Percentiles rank a stretch among this genome's conserved stretches.
These are phyloP conservation scores for Teleogryllus occipitalis DNA, from an alignment of 1,140 invertebrate genomes.

Conservation along the genomic window DNA sequence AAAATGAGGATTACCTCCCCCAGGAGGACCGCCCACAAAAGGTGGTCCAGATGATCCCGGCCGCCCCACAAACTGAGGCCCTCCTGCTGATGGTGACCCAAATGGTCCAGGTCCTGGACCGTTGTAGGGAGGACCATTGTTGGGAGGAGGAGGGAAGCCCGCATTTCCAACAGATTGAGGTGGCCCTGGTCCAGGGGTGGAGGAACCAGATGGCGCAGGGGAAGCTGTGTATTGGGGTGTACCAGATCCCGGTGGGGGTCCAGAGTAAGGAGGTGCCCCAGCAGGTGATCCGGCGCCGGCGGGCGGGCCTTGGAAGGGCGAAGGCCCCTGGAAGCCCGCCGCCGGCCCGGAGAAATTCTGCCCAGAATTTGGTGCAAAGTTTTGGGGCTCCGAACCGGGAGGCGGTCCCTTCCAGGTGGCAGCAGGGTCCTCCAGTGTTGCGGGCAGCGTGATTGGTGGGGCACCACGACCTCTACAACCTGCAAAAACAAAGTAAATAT, in stretches of 20 bases:
- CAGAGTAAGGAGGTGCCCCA: slow-evolving; percentile 49
- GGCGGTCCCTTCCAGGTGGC: slow-evolving; percentile 58
- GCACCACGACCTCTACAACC: slow-evolving; percentile 57
- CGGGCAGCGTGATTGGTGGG: slow-evolving; percentile 52
- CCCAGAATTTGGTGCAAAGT: slow-evolving; percentile 46
- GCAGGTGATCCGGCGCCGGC: slow-evolving; percentile 56
- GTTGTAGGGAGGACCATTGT: slow-evolving; percentile 54
- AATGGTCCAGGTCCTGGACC: slow-evolving; percentile 52
- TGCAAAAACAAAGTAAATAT: slow-evolving; percentile 31
- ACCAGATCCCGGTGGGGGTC: slow-evolving; percentile 56
- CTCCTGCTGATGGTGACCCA: slow-evolving; percentile 54
- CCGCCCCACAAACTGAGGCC: slow-evolving; percentile 51
- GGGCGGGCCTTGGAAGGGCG: slow-evolving; percentile 50
- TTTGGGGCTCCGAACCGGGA: slow-evolving; percentile 52
- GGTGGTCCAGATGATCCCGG: slow-evolving; percentile 60
- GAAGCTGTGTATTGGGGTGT: slow-evolving; percentile 67
- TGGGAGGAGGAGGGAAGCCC: slow-evolving; percentile 54
- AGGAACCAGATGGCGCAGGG: slow-evolving; percentile 64
- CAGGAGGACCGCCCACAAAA: slow-evolving; percentile 48
- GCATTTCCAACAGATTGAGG: slow-evolving; percentile 39
- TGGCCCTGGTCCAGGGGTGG: slow-evolving; percentile 57
- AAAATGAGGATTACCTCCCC: slow-evolving; percentile 54
- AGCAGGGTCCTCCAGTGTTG: slow-evolving; percentile 59
- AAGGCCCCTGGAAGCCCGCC: slow-evolving; percentile 49
- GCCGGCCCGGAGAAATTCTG: slow-evolving; percentile 48